These are phyloP conservation scores for Caenorhabditis briggsae DNA, from an alignment of 1,140 invertebrate species.

Conservation along the genomic window DNA sequence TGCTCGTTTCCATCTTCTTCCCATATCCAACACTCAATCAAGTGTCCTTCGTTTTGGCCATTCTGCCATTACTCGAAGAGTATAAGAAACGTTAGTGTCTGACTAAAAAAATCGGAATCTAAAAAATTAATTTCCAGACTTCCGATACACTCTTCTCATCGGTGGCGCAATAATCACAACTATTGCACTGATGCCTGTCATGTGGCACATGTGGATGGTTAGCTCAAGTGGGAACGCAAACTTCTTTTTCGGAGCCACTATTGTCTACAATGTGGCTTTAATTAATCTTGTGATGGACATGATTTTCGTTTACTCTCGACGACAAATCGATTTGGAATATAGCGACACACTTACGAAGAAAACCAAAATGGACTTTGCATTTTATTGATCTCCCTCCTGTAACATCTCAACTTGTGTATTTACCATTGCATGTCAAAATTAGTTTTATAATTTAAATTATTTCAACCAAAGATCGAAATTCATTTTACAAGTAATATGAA, in stretches of 20 bases:
- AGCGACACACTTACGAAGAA: conserved; percentile 10
- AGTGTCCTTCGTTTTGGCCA: conserved; percentile 89
- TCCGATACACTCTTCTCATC: conserved; percentile 91
- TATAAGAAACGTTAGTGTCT: conserved; percentile 86
- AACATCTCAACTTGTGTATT: neutral
- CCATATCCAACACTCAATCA: conserved; percentile 96
- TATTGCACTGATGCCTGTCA: conserved; percentile 89
- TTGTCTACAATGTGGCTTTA: conserved; percentile 91
- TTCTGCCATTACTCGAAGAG: conserved; percentile 92
- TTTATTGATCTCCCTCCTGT: conserved; percentile 24
- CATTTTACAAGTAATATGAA: too few relatives aligned
- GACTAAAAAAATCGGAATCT: conserved; percentile 75
- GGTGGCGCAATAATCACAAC: conserved; percentile 89
- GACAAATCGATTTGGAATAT: conserved; percentile 42
- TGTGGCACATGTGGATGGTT: conserved; percentile 98
- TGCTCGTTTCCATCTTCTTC: conserved; percentile 91
- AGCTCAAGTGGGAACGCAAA: conserved; percentile 98
- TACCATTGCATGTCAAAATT: too few relatives aligned
- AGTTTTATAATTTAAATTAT: too few relatives aligned
- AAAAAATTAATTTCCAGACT: conserved; percentile 78
- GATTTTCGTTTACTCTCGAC: conserved; percentile 41
- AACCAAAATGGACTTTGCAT: conserved; percentile 29
- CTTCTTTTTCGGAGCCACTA: conserved; percentile 97
- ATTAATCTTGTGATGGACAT: conserved; percentile 35
- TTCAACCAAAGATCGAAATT: too few relatives aligned